Evolutionary conservation across 1,140 invertebrate species (phyloP), one percentile per base, ranked within the genome.

Genomic region (Saccostrea echinata): DNA sequence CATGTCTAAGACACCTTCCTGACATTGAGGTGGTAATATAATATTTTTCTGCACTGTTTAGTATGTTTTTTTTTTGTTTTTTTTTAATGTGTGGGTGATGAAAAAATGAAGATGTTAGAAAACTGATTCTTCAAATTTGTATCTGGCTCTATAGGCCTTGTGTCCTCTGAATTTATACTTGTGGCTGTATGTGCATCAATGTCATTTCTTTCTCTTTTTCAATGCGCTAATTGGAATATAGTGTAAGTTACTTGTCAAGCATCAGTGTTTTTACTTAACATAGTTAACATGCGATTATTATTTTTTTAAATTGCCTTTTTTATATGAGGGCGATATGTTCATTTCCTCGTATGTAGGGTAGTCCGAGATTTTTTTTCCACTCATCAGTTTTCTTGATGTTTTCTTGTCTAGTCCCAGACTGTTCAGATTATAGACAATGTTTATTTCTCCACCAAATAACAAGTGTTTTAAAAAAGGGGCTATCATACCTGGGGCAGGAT

Each of bases 51-150:
- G 24, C 30, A 16, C 24, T 76, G 68, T 76, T 76, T 76, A 76
- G 68, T 76, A 76, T 76, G 68, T 8, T 12, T 18, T 76, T 76
- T 33, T 76, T 76, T 76, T 76, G 30, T 61, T 64, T 71, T 71
- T 71, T 76, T 76, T 33, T 33, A 21, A 64, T 64, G 68, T 76
- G 68, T 76, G 68, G 68, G 24, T 76, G 68, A 30, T 30, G 68
- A 76, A 76, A 76, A 27, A 30, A 76, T 76, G 68, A 76, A 33
- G n/a, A 71, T 71, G 9, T 71, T 71, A 71, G 27, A 27, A 33
- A 76, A 30, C 11, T 76, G 24, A 76, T 76, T 76, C 68, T 76
- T 76, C 68, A 76, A 76, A 76, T 30, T 76, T 30, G 24, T 76
- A 30, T 24, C 9, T 68, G n/a, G 4, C n/a, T 68, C 12, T 24